Conservation (phyloP, 2,888 invertebrate genomes). For the Thelaira solivaga region DNA sequence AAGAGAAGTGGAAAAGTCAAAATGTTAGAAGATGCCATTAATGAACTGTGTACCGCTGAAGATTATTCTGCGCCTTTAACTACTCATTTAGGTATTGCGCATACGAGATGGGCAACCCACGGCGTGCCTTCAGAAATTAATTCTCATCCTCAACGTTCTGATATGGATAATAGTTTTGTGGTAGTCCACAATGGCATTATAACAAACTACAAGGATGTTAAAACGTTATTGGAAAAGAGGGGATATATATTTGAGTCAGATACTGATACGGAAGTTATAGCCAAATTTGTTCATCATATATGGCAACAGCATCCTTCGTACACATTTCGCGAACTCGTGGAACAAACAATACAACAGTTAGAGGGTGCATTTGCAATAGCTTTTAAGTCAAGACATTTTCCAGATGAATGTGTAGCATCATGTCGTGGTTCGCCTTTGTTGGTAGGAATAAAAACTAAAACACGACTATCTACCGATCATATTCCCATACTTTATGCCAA, state of each 20-base stretch:
- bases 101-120: constrained; percentile 99
- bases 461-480: constrained; percentile 95
- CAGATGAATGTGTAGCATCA: constrained; percentile 97
- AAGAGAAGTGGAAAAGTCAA: constrained; percentile 96
- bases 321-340: constrained; percentile 96
- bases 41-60: constrained; percentile 79
- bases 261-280: constrained; percentile 99
- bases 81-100: constrained; percentile 98
- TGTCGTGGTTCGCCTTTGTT: constrained; percentile 97
- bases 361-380: constrained; percentile 99
- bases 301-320: constrained; percentile 92
- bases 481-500: constrained; percentile 95
- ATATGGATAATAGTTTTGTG: constrained; percentile 88
- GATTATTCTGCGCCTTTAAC: constrained; percentile 85
- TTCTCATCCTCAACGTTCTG: constrained; percentile 98
- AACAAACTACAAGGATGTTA: constrained; percentile 97
- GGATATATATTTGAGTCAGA: constrained; percentile 97
- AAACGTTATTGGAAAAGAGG: constrained; percentile 93
- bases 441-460: constrained; percentile 97
- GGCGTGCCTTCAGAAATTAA: constrained; percentile 96
- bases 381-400: constrained; percentile 97
- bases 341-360: constrained; percentile 96
- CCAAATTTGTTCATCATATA: constrained; percentile 95
- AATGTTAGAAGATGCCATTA: constrained; percentile 91
- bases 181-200: constrained; percentile 98